Evolutionary conservation across 2,113 vertebrate species (phyloP).

Genomic region (Phoenicopterus ruber): DNA sequence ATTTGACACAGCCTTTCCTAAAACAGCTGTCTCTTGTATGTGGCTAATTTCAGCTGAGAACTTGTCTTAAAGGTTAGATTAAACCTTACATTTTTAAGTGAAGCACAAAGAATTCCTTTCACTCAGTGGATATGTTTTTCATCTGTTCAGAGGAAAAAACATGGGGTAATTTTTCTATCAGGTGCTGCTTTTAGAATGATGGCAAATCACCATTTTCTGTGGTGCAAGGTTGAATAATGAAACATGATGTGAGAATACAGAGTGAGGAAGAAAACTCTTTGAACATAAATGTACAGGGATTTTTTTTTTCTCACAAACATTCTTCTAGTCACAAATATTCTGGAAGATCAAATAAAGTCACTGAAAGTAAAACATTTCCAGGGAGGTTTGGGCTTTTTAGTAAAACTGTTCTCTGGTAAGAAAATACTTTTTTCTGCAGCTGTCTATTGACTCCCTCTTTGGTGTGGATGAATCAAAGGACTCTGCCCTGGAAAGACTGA

Average conservation of each 20-base stretch:
- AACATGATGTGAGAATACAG: not conserved
- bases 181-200: not conserved
- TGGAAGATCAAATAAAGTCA: not conserved
- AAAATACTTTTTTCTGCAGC: not conserved
- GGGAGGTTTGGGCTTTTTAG: not conserved
- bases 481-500: not conserved
- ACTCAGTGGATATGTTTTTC: not conserved
- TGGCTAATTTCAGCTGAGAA: not conserved
- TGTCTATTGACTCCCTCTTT: not conserved
- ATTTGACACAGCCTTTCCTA: not conserved
- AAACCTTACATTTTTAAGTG: not conserved
- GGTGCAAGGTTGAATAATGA: not conserved
- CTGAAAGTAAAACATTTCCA: not conserved
- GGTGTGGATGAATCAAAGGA: not conserved
- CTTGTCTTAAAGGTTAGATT: not conserved
- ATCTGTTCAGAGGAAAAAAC: not conserved
- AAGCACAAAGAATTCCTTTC: not conserved
- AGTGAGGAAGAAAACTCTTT: not conserved
- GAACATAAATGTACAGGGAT: not conserved
- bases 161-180: not conserved
- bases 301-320: not conserved
- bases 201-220: not conserved
- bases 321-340: not conserved
- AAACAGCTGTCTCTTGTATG: not conserved
- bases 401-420: not conserved